Evolutionary conservation across 53 echinoderm and acorn worm species (phyloP).

Genomic region (Paelopatides confundens): DNA sequence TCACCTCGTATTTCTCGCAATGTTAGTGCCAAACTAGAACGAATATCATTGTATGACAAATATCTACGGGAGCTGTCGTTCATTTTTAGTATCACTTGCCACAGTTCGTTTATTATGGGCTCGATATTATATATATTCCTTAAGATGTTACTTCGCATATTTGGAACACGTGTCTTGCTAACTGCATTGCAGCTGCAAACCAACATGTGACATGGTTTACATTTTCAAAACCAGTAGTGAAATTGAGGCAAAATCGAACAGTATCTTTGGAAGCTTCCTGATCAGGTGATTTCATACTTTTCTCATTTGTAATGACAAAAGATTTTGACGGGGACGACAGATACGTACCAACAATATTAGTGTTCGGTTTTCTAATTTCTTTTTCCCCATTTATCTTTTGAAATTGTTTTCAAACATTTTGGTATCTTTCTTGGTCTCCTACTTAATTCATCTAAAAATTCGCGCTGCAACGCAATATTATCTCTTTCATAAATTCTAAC

Average conservation of each 20-base stretch:
- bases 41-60: background rate
- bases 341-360: background rate
- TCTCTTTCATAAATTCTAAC: background rate
- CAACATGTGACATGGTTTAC: background rate
- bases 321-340: background rate
- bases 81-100: background rate
- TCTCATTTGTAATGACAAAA: background rate
- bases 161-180: background rate
- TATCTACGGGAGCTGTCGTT: background rate
- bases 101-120: too few species aligned
- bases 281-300: background rate
- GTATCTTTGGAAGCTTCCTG: background rate
- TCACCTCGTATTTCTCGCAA: background rate
- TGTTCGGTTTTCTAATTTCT: background rate
- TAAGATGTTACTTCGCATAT: background rate
- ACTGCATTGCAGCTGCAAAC: constrained; percentile 6
- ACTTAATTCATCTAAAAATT: background rate
- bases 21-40: background rate
- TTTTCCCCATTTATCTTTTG: constrained; percentile 12
- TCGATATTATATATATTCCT: too few species aligned
- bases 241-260: background rate
- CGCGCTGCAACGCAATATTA: background rate
- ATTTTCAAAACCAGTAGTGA: background rate
- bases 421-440: background rate
- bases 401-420: background rate